Percentiles rank a stretch among this genome's conserved stretches.
Evolutionary conservation across 64 coral and sea anemone genomes (phyloP).

Genomic region (Stichodactyla helianthus): DNA sequence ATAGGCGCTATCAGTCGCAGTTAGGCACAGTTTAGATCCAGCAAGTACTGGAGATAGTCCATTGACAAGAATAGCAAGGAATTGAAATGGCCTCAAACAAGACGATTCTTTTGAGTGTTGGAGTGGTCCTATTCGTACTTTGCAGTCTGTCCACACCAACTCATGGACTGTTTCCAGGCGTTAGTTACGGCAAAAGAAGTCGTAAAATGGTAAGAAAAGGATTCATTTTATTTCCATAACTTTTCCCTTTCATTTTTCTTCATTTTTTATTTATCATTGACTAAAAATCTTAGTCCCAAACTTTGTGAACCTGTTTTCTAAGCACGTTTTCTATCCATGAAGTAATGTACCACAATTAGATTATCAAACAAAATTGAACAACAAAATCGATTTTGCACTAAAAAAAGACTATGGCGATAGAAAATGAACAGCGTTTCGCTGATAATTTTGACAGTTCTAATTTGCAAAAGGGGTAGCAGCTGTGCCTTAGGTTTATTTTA

Average conservation of each 20-base stretch:
- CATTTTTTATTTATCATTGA: too few species aligned
- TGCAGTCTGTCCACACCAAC: background rate
- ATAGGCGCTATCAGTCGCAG: background rate
- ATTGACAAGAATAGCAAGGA: background rate
- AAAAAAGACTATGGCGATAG: too few species aligned
- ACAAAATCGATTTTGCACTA: too few species aligned
- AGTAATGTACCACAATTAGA: too few species aligned
- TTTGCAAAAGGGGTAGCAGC: too few species aligned
- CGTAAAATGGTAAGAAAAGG: background rate
- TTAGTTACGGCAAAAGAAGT: background rate
- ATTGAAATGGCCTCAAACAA: constrained; percentile 2
- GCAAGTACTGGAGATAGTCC: background rate
- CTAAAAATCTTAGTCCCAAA: too few species aligned
- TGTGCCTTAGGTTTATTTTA: too few species aligned
- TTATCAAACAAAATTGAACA: too few species aligned
- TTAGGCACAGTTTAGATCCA: background rate
- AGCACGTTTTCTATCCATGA: too few species aligned
- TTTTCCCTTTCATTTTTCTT: background rate
- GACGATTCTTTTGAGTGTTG: background rate
- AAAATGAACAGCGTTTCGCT: too few species aligned
- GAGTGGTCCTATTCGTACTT: background rate
- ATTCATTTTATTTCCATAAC: background rate
- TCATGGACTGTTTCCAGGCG: background rate
- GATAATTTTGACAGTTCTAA: too few species aligned
- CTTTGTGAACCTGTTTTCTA: too few species aligned